Percentiles rank a stretch among this genome's conserved stretches.
Conservation (phyloP, 2,888 invertebrate genomes). For the Ceramica pisi region DNA sequence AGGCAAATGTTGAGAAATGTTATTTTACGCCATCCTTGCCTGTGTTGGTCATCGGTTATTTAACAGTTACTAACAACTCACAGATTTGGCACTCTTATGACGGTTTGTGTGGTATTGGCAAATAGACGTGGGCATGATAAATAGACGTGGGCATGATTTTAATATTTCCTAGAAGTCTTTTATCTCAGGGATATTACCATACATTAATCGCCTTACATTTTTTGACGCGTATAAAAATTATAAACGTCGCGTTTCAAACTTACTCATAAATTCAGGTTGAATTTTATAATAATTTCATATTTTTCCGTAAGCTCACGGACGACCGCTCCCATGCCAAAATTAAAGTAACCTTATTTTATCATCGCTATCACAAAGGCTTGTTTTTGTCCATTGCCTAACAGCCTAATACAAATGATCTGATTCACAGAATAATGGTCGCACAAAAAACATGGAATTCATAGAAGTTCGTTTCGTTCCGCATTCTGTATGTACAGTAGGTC, state of each 20-base stretch:
- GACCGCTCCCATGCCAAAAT: background rate
- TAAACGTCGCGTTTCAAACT: background rate
- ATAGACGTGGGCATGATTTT: conserved; percentile 17
- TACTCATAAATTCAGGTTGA: conserved; percentile 10
- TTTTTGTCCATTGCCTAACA: conserved; percentile 23
- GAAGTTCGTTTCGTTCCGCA: conserved; percentile 52
- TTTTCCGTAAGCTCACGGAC: background rate
- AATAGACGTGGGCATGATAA: conserved; percentile 27
- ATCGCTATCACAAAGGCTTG: conserved; percentile 21
- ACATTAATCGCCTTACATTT: conserved; percentile 5
- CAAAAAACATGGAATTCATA: conserved; percentile 46
- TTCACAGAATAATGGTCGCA: conserved; percentile 45
- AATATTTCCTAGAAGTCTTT: conserved; percentile 32
- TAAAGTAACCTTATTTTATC: conserved; percentile 5
- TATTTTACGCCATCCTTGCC: conserved; percentile 10
- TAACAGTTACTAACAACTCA: conserved; percentile 36
- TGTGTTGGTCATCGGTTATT: conserved; percentile 35
- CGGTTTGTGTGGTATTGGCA: conserved; percentile 33
- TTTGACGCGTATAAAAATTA: conserved; percentile 1
- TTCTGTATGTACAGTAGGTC: conserved; percentile 56
- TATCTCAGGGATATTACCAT: conserved; percentile 27
- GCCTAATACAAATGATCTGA: conserved; percentile 27
- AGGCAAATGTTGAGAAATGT: conserved; percentile 40
- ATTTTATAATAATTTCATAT: conserved; percentile 15
- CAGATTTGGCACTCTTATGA: conserved; percentile 33